These are phyloP conservation scores for Echeneis naucrates DNA, from an alignment of 2,797 vertebrate genomes.

Conservation along the genomic window DNA sequence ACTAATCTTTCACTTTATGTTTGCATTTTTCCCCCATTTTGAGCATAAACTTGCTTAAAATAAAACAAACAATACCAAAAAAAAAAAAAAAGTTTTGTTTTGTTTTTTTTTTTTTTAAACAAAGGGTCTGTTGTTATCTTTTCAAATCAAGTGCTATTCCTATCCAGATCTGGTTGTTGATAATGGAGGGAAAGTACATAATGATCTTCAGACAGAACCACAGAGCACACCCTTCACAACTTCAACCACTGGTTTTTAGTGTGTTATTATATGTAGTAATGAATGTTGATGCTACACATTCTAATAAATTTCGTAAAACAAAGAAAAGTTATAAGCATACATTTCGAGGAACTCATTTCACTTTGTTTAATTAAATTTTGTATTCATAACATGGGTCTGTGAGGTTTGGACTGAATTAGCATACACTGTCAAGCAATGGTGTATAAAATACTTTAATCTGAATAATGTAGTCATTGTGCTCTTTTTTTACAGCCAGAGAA, in stretches of 20 bases:
- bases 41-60: background rate
- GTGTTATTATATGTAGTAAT: slow-evolving; percentile 21
- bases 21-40: slow-evolving; percentile 10
- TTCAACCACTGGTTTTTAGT: slow-evolving; percentile 9
- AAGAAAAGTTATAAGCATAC: background rate
- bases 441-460: slow-evolving; percentile 32
- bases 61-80: no score
- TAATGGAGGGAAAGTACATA: slow-evolving; percentile 56
- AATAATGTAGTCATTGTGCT: slow-evolving; percentile 39
- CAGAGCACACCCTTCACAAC: slow-evolving; percentile 64
- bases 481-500: slow-evolving; percentile 12
- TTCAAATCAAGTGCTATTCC: slow-evolving; percentile 78
- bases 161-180: slow-evolving; percentile 66
- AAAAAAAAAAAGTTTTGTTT: no score
- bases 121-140: slow-evolving; percentile 24
- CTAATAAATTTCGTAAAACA: background rate
- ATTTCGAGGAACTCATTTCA: background rate
- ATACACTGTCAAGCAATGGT: slow-evolving; percentile 9
- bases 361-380: slow-evolving; percentile 32
- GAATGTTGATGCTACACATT: slow-evolving; percentile 8
- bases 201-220: slow-evolving; percentile 69
- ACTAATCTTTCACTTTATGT: background rate
- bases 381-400: slow-evolving; percentile 55
- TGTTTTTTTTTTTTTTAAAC: background rate
- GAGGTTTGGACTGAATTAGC: slow-evolving; percentile 49